Percentiles rank a stretch among this genome's conserved stretches.
phyloP scores from a whole-genome alignment of 2,797 vertebrate genomes.

The Heterohyrax brucei region DNA sequence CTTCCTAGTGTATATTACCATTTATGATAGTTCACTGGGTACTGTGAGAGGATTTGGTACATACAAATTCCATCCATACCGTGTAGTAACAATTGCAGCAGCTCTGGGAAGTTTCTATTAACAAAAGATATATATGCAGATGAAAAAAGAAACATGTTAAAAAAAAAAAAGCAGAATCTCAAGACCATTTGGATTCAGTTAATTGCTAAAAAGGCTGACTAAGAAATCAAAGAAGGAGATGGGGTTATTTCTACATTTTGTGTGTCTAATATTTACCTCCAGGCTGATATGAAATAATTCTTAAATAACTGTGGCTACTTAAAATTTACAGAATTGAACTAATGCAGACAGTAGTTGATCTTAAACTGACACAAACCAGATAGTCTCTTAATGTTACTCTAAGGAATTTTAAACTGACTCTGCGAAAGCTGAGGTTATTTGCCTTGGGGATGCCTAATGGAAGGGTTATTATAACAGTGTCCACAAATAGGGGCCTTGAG shows the following conservation, averaged over 20 bases:
- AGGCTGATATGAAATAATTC: constrained; percentile 89
- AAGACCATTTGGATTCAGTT: constrained; percentile 69
- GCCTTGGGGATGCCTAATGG: constrained; percentile 95
- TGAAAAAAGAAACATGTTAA: constrained; percentile 77
- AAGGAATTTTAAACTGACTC: constrained; percentile 96
- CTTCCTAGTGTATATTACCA: constrained; percentile 47
- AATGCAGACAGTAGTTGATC: constrained; percentile 89
- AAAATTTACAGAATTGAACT: constrained; percentile 90
- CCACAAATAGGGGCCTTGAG: constrained; percentile 93
- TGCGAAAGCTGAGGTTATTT: constrained; percentile 95
- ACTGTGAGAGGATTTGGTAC: constrained; percentile 63
- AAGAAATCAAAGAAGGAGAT: constrained; percentile 76
- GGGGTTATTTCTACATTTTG: constrained; percentile 83
- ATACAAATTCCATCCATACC: background rate
- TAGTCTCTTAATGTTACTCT: constrained; percentile 93
- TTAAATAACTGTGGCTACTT: constrained; percentile 89
- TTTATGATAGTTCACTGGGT: constrained; percentile 44
- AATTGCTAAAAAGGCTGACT: constrained; percentile 82
- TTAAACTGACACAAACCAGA: constrained; percentile 92
- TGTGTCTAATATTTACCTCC: constrained; percentile 91
- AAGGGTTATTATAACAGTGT: constrained; percentile 95
- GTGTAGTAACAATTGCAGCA: constrained; percentile 73
- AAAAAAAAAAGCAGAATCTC: constrained; percentile 13
- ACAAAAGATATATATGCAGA: constrained; percentile 81
- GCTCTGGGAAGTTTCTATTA: constrained; percentile 82